Conservation (phyloP, 2,797 vertebrate genomes). For the Acanthopagrus latus region DNA sequence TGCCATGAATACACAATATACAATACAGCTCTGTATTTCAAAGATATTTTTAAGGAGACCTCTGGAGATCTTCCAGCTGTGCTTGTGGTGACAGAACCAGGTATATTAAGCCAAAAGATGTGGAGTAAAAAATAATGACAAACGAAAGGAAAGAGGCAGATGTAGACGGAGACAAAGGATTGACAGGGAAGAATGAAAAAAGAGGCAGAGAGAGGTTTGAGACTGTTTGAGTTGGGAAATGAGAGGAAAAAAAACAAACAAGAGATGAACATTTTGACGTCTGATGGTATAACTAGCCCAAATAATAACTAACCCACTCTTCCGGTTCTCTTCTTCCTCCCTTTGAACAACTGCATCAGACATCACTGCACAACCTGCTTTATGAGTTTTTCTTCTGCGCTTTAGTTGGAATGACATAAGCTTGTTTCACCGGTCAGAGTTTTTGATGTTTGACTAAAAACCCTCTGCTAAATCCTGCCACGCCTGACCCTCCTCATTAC, state of each 20-base stretch:
- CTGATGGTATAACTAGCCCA: slow-evolving; percentile 3
- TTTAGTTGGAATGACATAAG: slow-evolving; percentile 58
- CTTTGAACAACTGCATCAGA: slow-evolving; percentile 29
- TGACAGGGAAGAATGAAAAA: background rate
- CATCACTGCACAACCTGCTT: slow-evolving; percentile 16
- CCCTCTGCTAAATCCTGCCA: slow-evolving; percentile 46
- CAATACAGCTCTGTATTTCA: no score
- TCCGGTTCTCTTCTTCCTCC: slow-evolving; percentile 7
- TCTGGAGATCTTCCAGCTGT: no score
- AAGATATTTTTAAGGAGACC: no score
- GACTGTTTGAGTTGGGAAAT: background rate
- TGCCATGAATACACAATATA: no score
- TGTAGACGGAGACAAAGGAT: background rate
- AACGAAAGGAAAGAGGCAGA: background rate
- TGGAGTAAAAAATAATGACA: background rate
- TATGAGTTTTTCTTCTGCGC: slow-evolving; percentile 18
- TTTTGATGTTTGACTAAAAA: slow-evolving; percentile 64
- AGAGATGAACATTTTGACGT: background rate
- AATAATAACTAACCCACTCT: slow-evolving; percentile 7
- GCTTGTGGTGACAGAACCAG: no score
- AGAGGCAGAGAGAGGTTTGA: background rate
- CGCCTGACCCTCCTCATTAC: slow-evolving; percentile 54
- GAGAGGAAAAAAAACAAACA: background rate
- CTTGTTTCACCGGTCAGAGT: slow-evolving; percentile 40
- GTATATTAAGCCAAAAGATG: background rate